Percentiles rank a stretch among this genome's conserved stretches.
Evolutionary conservation across 2,888 invertebrate species (phyloP).

Genomic region (Schizaphis graminum): DNA sequence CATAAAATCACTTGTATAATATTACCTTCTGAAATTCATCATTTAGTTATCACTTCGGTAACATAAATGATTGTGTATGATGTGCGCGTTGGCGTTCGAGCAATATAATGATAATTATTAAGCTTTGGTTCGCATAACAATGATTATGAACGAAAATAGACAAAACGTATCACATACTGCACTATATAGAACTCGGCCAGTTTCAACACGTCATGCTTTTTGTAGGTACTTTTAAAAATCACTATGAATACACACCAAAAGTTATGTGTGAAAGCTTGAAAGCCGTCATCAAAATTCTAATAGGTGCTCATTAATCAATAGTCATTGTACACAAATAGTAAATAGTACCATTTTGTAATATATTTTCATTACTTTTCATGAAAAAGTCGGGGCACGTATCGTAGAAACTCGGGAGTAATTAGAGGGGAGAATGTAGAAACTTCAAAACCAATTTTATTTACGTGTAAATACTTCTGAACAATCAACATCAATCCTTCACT

Average conservation of each 20-base stretch:
- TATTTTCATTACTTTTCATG: background rate
- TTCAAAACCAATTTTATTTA: background rate
- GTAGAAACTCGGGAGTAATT: background rate
- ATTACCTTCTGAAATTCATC: background rate
- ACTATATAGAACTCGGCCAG: background rate
- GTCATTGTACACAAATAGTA: background rate
- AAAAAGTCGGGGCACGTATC: background rate
- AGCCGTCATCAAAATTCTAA: background rate
- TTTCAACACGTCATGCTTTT: background rate
- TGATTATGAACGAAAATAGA: background rate
- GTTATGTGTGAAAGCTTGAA: background rate
- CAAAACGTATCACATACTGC: background rate
- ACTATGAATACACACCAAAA: background rate
- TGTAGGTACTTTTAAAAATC: background rate
- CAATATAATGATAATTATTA: background rate
- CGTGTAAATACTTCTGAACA: background rate
- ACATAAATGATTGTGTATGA: background rate
- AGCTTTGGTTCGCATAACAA: background rate
- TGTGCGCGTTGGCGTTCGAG: background rate
- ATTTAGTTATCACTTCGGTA: background rate
- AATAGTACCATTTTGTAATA: background rate
- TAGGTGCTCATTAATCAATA: background rate
- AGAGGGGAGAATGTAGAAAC: background rate
- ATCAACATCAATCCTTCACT: background rate
- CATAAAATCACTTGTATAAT: background rate